These are phyloP conservation scores for Drosophila nigricruria DNA, from an alignment of 2,888 invertebrate species.

Conservation along the genomic window DNA sequence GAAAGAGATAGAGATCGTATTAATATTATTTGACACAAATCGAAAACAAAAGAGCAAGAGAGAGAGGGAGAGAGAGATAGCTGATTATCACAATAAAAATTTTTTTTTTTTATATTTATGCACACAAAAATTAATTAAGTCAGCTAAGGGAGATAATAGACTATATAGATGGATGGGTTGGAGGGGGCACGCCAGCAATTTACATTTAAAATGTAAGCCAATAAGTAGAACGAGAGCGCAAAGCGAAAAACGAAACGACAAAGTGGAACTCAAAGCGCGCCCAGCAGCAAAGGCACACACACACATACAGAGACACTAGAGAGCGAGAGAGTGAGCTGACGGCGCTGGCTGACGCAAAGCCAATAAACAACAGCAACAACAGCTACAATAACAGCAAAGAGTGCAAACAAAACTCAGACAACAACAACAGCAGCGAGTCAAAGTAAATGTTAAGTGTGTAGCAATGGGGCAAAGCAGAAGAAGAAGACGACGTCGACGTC, in stretches of 20 bases:
- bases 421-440: slow-evolving; percentile 26
- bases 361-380: slow-evolving; percentile 38
- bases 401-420: slow-evolving; percentile 40
- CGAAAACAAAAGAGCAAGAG: slow-evolving; percentile 4
- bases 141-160: slow-evolving; percentile 46
- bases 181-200: slow-evolving; percentile 44
- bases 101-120: slow-evolving; percentile 7
- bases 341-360: slow-evolving; percentile 47
- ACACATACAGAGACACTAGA: not conserved
- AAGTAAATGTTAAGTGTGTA: slow-evolving; percentile 45
- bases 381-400: slow-evolving; percentile 29
- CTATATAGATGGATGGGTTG: slow-evolving; percentile 11
- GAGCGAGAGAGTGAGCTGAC: slow-evolving; percentile 7
- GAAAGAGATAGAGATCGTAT: slow-evolving; percentile 13
- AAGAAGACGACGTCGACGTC: slow-evolving; percentile 13
- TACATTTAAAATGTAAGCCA: slow-evolving; percentile 68
- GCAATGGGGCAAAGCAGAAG: slow-evolving; percentile 34
- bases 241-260: slow-evolving; percentile 41
- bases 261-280: slow-evolving; percentile 41
- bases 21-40: slow-evolving; percentile 42
- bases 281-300: slow-evolving; percentile 10
- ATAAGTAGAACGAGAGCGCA: slow-evolving; percentile 48
- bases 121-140: slow-evolving; percentile 62
- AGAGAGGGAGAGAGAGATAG: not conserved
- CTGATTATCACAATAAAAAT: slow-evolving; percentile 36